phyloP scores from a whole-genome alignment of 2,888 invertebrate species.

The Drosophila meridionalis region DNA sequence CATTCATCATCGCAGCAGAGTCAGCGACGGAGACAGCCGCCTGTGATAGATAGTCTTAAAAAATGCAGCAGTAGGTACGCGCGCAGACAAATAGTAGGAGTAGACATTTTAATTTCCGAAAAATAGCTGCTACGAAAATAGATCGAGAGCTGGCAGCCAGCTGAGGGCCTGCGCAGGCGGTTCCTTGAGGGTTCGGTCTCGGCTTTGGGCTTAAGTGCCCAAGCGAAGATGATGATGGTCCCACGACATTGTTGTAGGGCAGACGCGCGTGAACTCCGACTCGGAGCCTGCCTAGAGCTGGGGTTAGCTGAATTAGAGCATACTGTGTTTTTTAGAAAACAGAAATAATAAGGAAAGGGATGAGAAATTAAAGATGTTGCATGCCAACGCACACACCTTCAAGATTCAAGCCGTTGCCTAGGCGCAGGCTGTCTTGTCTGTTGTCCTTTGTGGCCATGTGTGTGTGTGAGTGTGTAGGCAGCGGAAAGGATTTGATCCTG shows the following conservation, averaged over 20 bases:
- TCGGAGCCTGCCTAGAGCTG: neutral
- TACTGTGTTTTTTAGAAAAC: constrained; percentile 26
- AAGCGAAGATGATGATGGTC: constrained; percentile 30
- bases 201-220: constrained; percentile 46
- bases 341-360: constrained; percentile 38
- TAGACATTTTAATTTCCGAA: constrained; percentile 77
- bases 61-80: constrained; percentile 57
- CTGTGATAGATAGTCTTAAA: constrained; percentile 70
- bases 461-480: constrained; percentile 64
- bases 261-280: constrained; percentile 34
- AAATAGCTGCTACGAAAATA: constrained; percentile 59
- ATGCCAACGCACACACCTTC: constrained; percentile 57
- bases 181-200: constrained; percentile 37
- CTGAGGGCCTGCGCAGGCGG: constrained; percentile 48
- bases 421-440: constrained; percentile 46
- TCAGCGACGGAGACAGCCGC: constrained; percentile 26
- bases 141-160: constrained; percentile 46
- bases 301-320: constrained; percentile 50
- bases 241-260: constrained; percentile 41
- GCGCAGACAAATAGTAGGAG: constrained; percentile 74
- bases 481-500: constrained; percentile 61
- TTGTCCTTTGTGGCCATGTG: constrained; percentile 39
- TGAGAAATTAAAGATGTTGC: constrained; percentile 38
- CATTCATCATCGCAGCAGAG: constrained; percentile 68
- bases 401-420: constrained; percentile 26